A percentile compares a stretch with the other conserved stretches of the same genome.
phyloP scores from a whole-genome alignment of 2,797 vertebrate species.

The Takifugu ocellatus region DNA sequence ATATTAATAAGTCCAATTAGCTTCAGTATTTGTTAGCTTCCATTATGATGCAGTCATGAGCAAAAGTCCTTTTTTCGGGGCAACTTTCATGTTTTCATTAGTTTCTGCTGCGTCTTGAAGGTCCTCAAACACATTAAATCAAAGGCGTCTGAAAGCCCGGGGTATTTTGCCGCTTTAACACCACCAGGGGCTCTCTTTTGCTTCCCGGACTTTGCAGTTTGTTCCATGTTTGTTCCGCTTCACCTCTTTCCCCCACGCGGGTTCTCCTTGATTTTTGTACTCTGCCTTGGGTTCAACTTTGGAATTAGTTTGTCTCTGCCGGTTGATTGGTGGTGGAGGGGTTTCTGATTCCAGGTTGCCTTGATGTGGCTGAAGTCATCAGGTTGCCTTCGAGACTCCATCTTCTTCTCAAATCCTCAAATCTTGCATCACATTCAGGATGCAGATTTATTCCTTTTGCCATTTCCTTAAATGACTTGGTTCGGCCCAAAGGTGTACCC shows the following conservation, averaged over 20 bases:
- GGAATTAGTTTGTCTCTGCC: conserved; percentile 48
- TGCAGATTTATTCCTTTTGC: conserved; percentile 56
- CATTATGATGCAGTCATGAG: conserved; percentile 3
- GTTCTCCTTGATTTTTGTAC: conserved; percentile 57
- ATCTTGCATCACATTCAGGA: conserved; percentile 65
- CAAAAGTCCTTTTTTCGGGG: conserved; percentile 6
- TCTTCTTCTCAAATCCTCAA: conserved; percentile 58
- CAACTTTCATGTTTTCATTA: conserved; percentile 43
- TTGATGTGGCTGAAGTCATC: conserved; percentile 54
- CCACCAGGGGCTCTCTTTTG: conserved; percentile 40
- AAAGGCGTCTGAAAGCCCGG: conserved; percentile 40
- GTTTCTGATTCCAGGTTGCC: conserved; percentile 45
- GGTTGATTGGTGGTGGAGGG: conserved; percentile 58
- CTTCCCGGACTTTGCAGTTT: conserved; percentile 39
- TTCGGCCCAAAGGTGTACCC: conserved; percentile 42
- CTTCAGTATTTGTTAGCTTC: background rate
- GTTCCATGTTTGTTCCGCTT: conserved; percentile 22
- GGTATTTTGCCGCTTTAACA: conserved; percentile 51
- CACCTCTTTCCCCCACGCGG: conserved; percentile 45
- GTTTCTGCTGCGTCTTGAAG: conserved; percentile 38
- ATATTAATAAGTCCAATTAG: conserved; percentile 1
- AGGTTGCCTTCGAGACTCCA: conserved; percentile 47
- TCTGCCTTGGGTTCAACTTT: conserved; percentile 57
- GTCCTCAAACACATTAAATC: conserved; percentile 55
- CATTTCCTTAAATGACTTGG: conserved; percentile 48